Evolutionary conservation across 2,113 vertebrate species (phyloP), one percentile per base, ranked within the genome.

Genomic region (Genyomyrus donnyi): DNA sequence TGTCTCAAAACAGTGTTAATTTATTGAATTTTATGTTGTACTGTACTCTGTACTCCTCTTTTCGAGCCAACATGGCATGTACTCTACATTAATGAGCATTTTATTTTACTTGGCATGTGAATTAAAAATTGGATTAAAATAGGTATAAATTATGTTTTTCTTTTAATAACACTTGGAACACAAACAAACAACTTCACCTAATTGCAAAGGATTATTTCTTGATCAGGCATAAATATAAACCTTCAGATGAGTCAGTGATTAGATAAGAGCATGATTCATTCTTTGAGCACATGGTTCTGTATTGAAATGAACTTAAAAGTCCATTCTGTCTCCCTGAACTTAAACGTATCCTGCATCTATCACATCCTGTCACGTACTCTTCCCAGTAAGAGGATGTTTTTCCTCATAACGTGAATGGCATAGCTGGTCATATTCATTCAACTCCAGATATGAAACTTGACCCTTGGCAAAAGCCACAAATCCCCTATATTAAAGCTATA

Each of bases 201-300:
- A 87, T 39, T 56, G n/a, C 31, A 27, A 39, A 53, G 48, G 50
- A 87, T 42, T 87, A 87, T 52, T 87, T 87, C 31, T 17, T 35
- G 31, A 42, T 87, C 50, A 87, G 85, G 48, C 27, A 53, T 87
- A 39, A 87, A 87, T 53, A 87, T 56, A 19, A 53, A 87, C 27
- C 21, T 53, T 87, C 49, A 56, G 85, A 87, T 87, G 85, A 87
- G 35, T 39, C 50, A 56, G 11, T 56, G 50, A 35, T 87, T 87
- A 87, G 49, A 87, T 52, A 87, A 53, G 49, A 87, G 31, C n/a
- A 31, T 53, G 49, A 87, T 87, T 87, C 85, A 56, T 87, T 35
- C 49, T 87, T 27, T 27, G 27, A 87, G 50, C 85, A 80, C 35
- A 80, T 80, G 74, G 35, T 80, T 39, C 74, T 42, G 15, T 80